Conservation (phyloP, 1,140 invertebrate genomes). For the Drosophila lini region DNA sequence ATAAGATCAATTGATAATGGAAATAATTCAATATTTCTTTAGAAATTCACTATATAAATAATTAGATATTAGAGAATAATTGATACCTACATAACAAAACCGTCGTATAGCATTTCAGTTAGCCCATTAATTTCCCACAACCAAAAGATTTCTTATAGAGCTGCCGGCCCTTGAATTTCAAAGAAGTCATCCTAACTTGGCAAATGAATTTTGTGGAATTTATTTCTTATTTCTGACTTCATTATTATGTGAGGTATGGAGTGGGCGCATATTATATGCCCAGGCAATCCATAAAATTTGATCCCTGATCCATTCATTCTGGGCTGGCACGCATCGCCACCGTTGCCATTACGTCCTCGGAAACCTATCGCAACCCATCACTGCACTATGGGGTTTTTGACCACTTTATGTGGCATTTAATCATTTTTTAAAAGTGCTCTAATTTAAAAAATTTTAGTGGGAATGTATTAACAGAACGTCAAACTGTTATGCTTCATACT, state of each 20-base stretch:
- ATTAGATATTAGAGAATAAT: too few relatives aligned
- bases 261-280: slow-evolving; percentile 28
- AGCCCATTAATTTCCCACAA: neutral
- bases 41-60: too few relatives aligned
- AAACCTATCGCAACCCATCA: slow-evolving; percentile 50
- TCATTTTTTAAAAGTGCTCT: too few relatives aligned
- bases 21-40: neutral
- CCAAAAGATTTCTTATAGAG: slow-evolving; percentile 4
- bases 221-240: slow-evolving; percentile 42
- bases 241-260: slow-evolving; percentile 25
- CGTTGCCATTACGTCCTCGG: slow-evolving; percentile 3
- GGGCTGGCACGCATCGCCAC: slow-evolving; percentile 23
- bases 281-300: slow-evolving; percentile 48
- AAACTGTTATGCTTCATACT: too few relatives aligned
- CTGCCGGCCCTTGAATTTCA: neutral
- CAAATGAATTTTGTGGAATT: slow-evolving; percentile 43
- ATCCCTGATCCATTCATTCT: slow-evolving; percentile 49
- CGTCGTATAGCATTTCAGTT: too few relatives aligned
- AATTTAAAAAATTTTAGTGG: too few relatives aligned
- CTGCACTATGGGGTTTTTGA: too few relatives aligned
- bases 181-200: neutral
- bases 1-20: neutral
- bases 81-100: neutral
- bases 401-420: too few relatives aligned
- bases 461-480: too few relatives aligned